Percentiles rank a stretch among this genome's conserved stretches.
Evolutionary conservation across 2,888 invertebrate genomes (phyloP).

Genomic region (Leptinotarsa haldemani): DNA sequence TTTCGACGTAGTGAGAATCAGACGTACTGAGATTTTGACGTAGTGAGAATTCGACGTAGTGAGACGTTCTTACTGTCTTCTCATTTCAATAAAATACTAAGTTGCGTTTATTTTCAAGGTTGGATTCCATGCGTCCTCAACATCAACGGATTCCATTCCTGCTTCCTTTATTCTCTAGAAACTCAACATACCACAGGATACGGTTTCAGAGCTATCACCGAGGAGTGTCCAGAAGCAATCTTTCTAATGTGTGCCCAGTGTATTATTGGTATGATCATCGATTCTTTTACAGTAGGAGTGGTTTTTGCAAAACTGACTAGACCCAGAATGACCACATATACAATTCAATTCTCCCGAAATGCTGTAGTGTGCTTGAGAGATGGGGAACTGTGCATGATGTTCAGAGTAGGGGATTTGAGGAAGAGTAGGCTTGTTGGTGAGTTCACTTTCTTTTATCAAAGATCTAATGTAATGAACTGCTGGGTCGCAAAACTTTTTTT

Average conservation of each 20-base stretch:
- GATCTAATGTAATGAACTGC: background rate
- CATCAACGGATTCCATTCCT: conserved; percentile 89
- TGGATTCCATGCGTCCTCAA: conserved; percentile 87
- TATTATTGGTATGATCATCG: conserved; percentile 68
- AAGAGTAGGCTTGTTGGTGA: conserved; percentile 87
- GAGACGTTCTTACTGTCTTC: no score
- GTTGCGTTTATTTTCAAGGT: conserved; percentile 39
- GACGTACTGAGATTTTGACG: no score
- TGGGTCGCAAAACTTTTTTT: no score
- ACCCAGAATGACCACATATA: conserved; percentile 92
- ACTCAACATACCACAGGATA: conserved; percentile 95
- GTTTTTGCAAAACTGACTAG: conserved; percentile 95
- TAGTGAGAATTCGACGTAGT: no score
- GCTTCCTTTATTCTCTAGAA: conserved; percentile 95
- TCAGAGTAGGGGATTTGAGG: conserved; percentile 93
- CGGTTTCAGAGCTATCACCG: conserved; percentile 85
- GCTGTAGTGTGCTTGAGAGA: conserved; percentile 89
- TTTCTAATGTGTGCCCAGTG: conserved; percentile 95
- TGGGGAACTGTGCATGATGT: conserved; percentile 86
- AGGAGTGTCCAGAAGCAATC: conserved; percentile 93
- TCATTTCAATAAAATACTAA: no score
- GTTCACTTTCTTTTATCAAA: background rate
- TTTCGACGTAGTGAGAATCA: no score
- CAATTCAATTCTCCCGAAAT: conserved; percentile 89
- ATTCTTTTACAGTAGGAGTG: conserved; percentile 81